A percentile compares a stretch with the other conserved stretches of the same genome.
phyloP scores from a whole-genome alignment of 1,140 invertebrate species.

The Euura saliciscinereae region DNA sequence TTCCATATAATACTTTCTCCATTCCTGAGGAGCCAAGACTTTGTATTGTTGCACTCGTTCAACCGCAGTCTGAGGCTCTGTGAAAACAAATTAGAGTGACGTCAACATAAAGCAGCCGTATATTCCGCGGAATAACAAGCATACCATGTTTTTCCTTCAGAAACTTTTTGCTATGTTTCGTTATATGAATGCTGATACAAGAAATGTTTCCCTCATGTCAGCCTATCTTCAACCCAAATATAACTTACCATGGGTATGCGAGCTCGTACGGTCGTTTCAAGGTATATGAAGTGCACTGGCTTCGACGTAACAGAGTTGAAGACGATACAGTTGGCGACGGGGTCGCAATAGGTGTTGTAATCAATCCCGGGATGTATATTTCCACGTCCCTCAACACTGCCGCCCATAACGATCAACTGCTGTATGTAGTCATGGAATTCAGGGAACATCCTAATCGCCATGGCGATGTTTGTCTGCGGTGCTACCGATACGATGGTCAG shows the following conservation, averaged over 20 bases:
- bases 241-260: slow-evolving; percentile 42
- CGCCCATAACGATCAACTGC: slow-evolving; percentile 66
- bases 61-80: too few relatives aligned
- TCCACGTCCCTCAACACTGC: slow-evolving; percentile 62
- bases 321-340: slow-evolving; percentile 67
- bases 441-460: slow-evolving; percentile 64
- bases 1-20: too few relatives aligned
- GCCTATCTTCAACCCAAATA: slow-evolving; percentile 35
- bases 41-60: too few relatives aligned
- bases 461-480: slow-evolving; percentile 68
- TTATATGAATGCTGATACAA: too few relatives aligned
- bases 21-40: too few relatives aligned
- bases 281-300: slow-evolving; percentile 51
- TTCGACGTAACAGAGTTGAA: slow-evolving; percentile 50
- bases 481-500: slow-evolving; percentile 63
- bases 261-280: slow-evolving; percentile 49
- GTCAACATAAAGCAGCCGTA: too few relatives aligned
- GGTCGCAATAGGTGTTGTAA: slow-evolving; percentile 72
- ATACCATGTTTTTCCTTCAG: too few relatives aligned
- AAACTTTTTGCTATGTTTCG: too few relatives aligned
- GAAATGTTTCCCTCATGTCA: too few relatives aligned
- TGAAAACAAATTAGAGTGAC: too few relatives aligned
- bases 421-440: slow-evolving; percentile 60
- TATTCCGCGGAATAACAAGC: too few relatives aligned
- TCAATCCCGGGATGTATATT: slow-evolving; percentile 63